These are phyloP conservation scores for Drosophila persimilis DNA, from an alignment of 1,140 invertebrate genomes.

Conservation along the genomic window DNA sequence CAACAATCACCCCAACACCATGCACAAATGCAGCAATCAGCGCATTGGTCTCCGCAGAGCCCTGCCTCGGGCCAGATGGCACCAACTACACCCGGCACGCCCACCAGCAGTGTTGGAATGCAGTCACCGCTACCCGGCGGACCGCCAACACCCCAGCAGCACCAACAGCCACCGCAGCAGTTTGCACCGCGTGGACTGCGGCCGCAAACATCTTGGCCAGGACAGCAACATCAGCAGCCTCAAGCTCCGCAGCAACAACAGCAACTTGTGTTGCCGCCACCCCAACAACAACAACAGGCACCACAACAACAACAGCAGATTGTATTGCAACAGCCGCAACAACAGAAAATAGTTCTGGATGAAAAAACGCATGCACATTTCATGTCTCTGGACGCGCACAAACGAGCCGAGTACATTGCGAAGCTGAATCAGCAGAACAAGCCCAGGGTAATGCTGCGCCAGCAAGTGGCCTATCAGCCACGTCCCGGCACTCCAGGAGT, in stretches of 20 bases:
- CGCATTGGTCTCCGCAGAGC: slow-evolving; percentile 69
- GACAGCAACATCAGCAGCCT: slow-evolving; percentile 52
- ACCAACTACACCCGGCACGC: slow-evolving; percentile 66
- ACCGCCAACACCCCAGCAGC: slow-evolving; percentile 67
- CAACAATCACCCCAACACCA: slow-evolving; percentile 77
- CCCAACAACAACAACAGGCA: slow-evolving; percentile 81
- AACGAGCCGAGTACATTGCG: slow-evolving; percentile 90
- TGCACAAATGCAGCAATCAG: slow-evolving; percentile 58
- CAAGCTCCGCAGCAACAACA: slow-evolving; percentile 60
- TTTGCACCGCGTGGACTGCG: slow-evolving; percentile 56
- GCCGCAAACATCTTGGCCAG: slow-evolving; percentile 75
- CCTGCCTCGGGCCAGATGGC: slow-evolving; percentile 63
- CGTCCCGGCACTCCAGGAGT: slow-evolving; percentile 84
- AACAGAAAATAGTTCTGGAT: slow-evolving; percentile 90
- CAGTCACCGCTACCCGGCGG: slow-evolving; percentile 69
- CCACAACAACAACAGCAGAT: slow-evolving; percentile 79
- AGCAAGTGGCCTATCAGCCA: slow-evolving; percentile 83
- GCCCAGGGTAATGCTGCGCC: slow-evolving; percentile 84
- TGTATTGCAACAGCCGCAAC: slow-evolving; percentile 83
- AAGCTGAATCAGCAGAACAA: slow-evolving; percentile 88
- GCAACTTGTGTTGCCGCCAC: slow-evolving; percentile 67
- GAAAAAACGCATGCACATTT: slow-evolving; percentile 92
- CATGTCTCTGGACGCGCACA: slow-evolving; percentile 91
- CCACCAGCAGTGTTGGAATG: slow-evolving; percentile 72
- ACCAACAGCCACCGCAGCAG: slow-evolving; percentile 65